These are phyloP conservation scores for Leptarthrus brevirostris DNA, from an alignment of 2,888 invertebrate species.

Conservation along the genomic window DNA sequence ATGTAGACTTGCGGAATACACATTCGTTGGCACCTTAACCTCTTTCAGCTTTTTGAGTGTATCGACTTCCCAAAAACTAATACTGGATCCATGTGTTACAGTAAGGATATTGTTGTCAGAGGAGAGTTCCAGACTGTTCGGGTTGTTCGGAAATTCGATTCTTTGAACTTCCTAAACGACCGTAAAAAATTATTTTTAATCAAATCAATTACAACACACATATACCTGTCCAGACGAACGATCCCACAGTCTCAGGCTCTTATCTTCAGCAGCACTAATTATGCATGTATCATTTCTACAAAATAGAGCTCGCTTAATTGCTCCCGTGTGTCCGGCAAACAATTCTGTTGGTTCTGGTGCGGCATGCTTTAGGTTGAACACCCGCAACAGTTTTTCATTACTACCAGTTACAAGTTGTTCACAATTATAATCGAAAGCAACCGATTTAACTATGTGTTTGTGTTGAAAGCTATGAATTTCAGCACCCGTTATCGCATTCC, in stretches of 20 bases:
- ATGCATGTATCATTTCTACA: slow-evolving; percentile 84
- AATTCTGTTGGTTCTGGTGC: slow-evolving; percentile 80
- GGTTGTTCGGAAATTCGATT: slow-evolving; percentile 84
- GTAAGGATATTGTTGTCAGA: slow-evolving; percentile 87
- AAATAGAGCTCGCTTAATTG: slow-evolving; percentile 87
- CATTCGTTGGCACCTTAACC: slow-evolving; percentile 86
- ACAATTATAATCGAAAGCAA: slow-evolving; percentile 88
- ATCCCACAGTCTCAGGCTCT: slow-evolving; percentile 89
- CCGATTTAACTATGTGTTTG: slow-evolving; percentile 96
- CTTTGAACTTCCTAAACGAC: slow-evolving; percentile 77
- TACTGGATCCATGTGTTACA: slow-evolving; percentile 80
- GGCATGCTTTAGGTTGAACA: slow-evolving; percentile 90
- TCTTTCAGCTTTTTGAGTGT: slow-evolving; percentile 88
- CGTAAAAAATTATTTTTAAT: not conserved
- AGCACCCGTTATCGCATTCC: slow-evolving; percentile 95
- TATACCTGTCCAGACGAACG: slow-evolving; percentile 67
- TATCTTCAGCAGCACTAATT: slow-evolving; percentile 93
- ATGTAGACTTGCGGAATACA: slow-evolving; percentile 92
- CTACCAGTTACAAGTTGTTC: slow-evolving; percentile 88
- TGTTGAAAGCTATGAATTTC: slow-evolving; percentile 94
- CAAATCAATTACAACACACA: not conserved
- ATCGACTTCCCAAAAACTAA: slow-evolving; percentile 77
- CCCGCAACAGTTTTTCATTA: slow-evolving; percentile 91
- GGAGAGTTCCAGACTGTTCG: slow-evolving; percentile 92
- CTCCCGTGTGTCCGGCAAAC: slow-evolving; percentile 86